Evolutionary conservation across 2,888 invertebrate species (phyloP).

Genomic region (Mythimna lalbum): DNA sequence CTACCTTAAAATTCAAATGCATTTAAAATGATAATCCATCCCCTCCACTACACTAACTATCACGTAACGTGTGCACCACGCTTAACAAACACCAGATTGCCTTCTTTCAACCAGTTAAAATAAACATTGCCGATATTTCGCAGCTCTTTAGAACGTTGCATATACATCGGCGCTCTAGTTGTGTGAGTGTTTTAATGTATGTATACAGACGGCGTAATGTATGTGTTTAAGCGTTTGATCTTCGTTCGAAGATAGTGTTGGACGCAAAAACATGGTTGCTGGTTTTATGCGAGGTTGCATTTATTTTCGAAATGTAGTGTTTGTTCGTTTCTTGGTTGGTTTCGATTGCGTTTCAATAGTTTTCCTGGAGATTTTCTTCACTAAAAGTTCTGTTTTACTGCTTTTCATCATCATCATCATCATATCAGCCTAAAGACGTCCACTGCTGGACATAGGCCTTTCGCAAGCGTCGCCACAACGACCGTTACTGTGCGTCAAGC

Average conservation of each 20-base stretch:
- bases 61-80: slow-evolving; percentile 66
- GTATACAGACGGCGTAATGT: slow-evolving; percentile 64
- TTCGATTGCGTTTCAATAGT: slow-evolving; percentile 13
- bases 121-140: slow-evolving; percentile 88
- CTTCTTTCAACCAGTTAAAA: slow-evolving; percentile 89
- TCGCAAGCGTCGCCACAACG: too few relatives aligned
- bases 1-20: slow-evolving; percentile 33
- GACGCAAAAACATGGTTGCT: slow-evolving; percentile 53
- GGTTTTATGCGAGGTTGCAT: slow-evolving; percentile 54
- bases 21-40: slow-evolving; percentile 37
- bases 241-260: slow-evolving; percentile 54
- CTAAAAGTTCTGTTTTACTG: too few relatives aligned
- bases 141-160: slow-evolving; percentile 82
- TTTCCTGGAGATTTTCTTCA: slow-evolving; percentile 23
- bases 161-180: slow-evolving; percentile 63
- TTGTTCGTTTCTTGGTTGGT: slow-evolving; percentile 37
- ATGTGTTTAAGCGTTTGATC: slow-evolving; percentile 63
- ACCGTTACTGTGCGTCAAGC: too few relatives aligned
- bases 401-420: too few relatives aligned
- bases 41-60: slow-evolving; percentile 14
- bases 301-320: slow-evolving; percentile 49
- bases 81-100: slow-evolving; percentile 87
- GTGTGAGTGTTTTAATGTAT: slow-evolving; percentile 61
- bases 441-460: too few relatives aligned
- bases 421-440: too few relatives aligned